Base-by-base conservation (phyloP, 2,113 vertebrate genomes). In the Montifringilla adamsi region DNA sequence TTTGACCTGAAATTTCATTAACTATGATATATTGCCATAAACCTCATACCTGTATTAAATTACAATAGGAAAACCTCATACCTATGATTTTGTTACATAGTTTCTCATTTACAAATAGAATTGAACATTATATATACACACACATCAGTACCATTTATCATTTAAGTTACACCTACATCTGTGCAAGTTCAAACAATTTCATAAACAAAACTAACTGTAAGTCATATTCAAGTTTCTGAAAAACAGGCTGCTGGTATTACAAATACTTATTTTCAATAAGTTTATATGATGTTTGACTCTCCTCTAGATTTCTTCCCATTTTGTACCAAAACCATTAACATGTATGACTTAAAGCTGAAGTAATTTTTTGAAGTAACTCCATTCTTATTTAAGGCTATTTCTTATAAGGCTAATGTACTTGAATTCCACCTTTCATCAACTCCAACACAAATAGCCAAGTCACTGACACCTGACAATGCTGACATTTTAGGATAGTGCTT, bases 111-210 rank as follows among this genome's bases (percentile, higher is more conserved):
- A 98, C 98, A 98, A 98, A 98, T 92, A 95, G 97, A 95, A 98
- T 97, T 97, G 75, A 97, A 98, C 97, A 97, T 97, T 96, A 87
- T 82, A 98, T 98, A 96, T 97, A 98, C 98, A 97, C 98, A 96
- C 97, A 98, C 98, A 97, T 97, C 97, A 94, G 97, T 98, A 98
- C 98, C 98, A 96, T 97, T 98, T 96, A 98, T 98, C 98, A 97
- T 97, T 96, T 97, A 98, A 98, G 97, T 98, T 98, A 98, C 97
- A 95, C 94, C 98, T 97, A 94, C 95, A 96, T 97, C 98, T 98
- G 98, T 98, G 98, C 98, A 98, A 98, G 98, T 98, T 98, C 97
- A 98, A 98, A 98, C 97, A 97, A 98, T 98, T 97, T 90, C 93
- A 98, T 98, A 97, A 98, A 98, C 96, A 98, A 98, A 98, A 98